These are phyloP conservation scores for Phyllotis vaccarum DNA, from an alignment of 2,797 vertebrate genomes.

Conservation along the genomic window DNA sequence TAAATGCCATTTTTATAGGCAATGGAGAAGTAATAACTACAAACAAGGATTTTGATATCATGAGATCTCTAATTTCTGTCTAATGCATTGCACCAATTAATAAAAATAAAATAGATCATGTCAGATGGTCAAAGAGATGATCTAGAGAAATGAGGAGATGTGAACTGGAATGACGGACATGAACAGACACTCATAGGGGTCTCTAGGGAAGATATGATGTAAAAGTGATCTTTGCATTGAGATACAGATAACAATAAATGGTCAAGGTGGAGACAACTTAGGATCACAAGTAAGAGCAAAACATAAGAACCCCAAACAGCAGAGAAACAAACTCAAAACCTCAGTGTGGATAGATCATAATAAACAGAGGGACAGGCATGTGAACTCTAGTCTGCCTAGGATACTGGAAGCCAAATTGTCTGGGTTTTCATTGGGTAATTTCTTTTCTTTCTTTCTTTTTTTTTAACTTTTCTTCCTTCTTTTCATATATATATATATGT, in stretches of 20 bases:
- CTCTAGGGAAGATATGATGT: not conserved
- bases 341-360: accelerated
- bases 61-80: not conserved
- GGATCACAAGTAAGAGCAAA: not conserved
- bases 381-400: not conserved
- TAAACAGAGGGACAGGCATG: no score
- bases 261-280: not conserved
- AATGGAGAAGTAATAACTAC: not conserved
- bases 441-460: no score
- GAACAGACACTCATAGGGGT: not conserved
- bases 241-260: not conserved
- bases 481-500: not conserved
- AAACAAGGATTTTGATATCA: not conserved
- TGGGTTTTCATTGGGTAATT: not conserved
- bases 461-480: not conserved
- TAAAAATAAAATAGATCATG: not conserved
- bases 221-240: not conserved
- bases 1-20: not conserved
- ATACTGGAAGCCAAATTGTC: not conserved
- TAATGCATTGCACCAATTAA: not conserved
- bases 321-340: not conserved
- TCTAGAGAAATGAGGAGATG: accelerated
- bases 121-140: not conserved
- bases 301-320: not conserved
- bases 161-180: no score